These are phyloP conservation scores for Pollenia griseotomentosa DNA, from an alignment of 2,888 invertebrate genomes.

Conservation along the genomic window DNA sequence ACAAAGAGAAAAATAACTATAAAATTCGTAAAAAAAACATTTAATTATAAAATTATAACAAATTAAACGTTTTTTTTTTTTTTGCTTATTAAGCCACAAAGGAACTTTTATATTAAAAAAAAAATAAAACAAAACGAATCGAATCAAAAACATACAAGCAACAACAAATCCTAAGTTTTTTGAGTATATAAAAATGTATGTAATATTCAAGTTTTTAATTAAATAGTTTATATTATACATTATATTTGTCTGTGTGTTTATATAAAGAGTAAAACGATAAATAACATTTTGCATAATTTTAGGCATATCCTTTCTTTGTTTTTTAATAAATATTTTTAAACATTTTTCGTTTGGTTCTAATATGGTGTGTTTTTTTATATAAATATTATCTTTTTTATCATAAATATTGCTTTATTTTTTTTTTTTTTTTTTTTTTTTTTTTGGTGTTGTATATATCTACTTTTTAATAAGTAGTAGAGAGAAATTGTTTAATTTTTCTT, in stretches of 20 bases:
- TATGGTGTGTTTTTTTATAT: conserved; percentile 24
- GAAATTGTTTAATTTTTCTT: neutral
- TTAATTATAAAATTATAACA: conserved; percentile 25
- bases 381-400: conserved; percentile 25
- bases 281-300: conserved; percentile 58
- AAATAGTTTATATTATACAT: conserved; percentile 46
- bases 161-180: conserved; percentile 59
- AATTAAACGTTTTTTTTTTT: conserved; percentile 24
- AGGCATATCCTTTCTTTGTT: conserved; percentile 24
- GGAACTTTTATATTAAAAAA: conserved; percentile 63
- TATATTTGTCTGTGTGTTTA: conserved; percentile 33
- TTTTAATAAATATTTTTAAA: conserved; percentile 17
- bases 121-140: conserved; percentile 34
- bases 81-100: conserved; percentile 46
- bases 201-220: conserved; percentile 22
- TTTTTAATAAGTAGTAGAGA: neutral
- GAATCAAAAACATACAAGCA: conserved; percentile 44
- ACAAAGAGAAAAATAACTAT: conserved; percentile 12
- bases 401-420: conserved; percentile 65
- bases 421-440: conserved; percentile 29
- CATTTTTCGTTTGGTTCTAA: conserved; percentile 9
- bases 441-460: conserved; percentile 38
- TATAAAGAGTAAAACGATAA: conserved; percentile 49
- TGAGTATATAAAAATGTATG: conserved; percentile 7
- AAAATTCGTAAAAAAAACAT: conserved; percentile 14